A percentile compares a stretch with the other conserved stretches of the same genome.
Conservation (phyloP, 2,888 invertebrate genomes). For the Euplagia quadripunctaria region DNA sequence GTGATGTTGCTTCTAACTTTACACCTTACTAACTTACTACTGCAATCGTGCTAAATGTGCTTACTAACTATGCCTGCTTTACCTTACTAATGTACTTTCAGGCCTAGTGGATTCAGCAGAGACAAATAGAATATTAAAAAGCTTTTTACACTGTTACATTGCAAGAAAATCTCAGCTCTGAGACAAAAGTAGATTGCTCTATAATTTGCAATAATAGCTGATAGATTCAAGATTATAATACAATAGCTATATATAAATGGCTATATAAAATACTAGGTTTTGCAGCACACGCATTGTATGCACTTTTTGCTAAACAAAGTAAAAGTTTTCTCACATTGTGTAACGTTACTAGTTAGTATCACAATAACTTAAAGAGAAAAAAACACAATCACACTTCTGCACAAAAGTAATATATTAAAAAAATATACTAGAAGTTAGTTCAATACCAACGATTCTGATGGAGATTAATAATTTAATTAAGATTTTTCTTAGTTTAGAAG, state of each 20-base stretch:
- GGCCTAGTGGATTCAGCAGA: slow-evolving; percentile 72
- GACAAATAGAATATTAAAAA: background rate
- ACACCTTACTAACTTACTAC: slow-evolving; percentile 55
- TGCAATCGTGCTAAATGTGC: slow-evolving; percentile 58
- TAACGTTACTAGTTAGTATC: background rate
- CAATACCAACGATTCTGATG: background rate
- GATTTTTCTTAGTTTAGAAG: slow-evolving; percentile 12
- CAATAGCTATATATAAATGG: background rate
- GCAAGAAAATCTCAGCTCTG: background rate
- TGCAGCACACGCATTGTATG: background rate
- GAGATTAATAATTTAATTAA: slow-evolving; percentile 6
- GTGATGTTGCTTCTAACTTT: slow-evolving; percentile 64
- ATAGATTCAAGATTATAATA: background rate
- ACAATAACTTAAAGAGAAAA: background rate
- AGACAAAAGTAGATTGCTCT: background rate
- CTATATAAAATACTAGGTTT: background rate
- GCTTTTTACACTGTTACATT: slow-evolving; percentile 1
- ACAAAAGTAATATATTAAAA: slow-evolving; percentile 1
- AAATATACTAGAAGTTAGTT: background rate
- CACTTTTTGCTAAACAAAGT: background rate
- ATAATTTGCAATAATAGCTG: background rate
- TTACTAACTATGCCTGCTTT: slow-evolving; percentile 67
- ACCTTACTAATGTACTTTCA: slow-evolving; percentile 76
- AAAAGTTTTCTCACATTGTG: background rate
- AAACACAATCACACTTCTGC: background rate